Evolutionary conservation across 2,113 vertebrate species (phyloP).

Genomic region (Hypocryptadius cinnamomeus): DNA sequence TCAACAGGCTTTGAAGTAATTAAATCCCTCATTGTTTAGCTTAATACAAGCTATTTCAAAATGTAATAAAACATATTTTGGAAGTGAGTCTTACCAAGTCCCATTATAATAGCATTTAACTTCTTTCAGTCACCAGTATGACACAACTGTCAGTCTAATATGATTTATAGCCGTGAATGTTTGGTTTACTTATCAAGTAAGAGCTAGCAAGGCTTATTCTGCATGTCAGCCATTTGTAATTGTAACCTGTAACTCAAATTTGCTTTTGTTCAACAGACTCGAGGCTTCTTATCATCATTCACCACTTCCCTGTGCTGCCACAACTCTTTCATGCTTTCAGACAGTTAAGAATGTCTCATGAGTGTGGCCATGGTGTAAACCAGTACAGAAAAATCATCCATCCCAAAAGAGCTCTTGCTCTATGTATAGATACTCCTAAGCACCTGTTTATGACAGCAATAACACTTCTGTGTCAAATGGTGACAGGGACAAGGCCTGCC

Average conservation of each 20-base stretch:
- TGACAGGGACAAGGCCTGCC: background rate
- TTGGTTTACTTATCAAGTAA: background rate
- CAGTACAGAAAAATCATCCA: background rate
- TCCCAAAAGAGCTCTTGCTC: background rate
- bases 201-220: background rate
- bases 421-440: background rate
- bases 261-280: background rate
- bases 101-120: background rate
- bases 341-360: background rate
- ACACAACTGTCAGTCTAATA: background rate
- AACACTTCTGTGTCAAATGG: background rate
- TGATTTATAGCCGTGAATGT: background rate
- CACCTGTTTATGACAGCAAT: background rate
- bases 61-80: slow-evolving; percentile 19
- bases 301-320: background rate
- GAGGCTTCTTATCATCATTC: background rate
- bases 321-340: background rate
- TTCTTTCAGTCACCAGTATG: background rate
- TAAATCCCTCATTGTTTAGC: slow-evolving; percentile 41
- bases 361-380: background rate
- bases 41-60: slow-evolving; percentile 26
- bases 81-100: background rate
- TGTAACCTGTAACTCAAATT: background rate
- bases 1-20: slow-evolving; percentile 43
- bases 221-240: background rate